Evolutionary conservation across 2,113 vertebrate species (phyloP).

Genomic region (Forbesichthys papilliferus): DNA sequence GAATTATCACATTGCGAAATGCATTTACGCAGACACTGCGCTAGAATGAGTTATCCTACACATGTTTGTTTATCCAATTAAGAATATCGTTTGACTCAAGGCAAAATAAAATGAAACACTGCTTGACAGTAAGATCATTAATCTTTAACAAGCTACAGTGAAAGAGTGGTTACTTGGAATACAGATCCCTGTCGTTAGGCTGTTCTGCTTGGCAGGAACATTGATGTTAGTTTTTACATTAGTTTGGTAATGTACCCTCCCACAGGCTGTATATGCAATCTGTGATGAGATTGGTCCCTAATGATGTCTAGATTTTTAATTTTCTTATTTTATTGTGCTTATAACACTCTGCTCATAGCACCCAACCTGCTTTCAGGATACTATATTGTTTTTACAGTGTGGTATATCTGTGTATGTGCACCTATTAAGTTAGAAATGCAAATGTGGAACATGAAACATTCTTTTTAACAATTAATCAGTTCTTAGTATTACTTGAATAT

Average conservation of each 20-base stretch:
- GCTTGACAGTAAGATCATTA: slow-evolving; percentile 67
- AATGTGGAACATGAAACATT: no score
- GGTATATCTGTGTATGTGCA: no score
- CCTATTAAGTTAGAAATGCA: no score
- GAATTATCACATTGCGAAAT: slow-evolving; percentile 14
- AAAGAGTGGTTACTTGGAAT: slow-evolving; percentile 64
- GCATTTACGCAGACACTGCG: slow-evolving; percentile 16
- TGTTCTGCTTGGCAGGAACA: slow-evolving; percentile 60
- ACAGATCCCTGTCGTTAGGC: slow-evolving; percentile 66
- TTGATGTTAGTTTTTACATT: slow-evolving; percentile 67
- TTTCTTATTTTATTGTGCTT: no score
- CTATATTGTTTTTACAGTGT: no score
- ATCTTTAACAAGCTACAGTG: slow-evolving; percentile 57
- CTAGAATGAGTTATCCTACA: slow-evolving; percentile 25
- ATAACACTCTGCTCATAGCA: no score
- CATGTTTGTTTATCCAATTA: slow-evolving; percentile 58
- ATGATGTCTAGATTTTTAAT: slow-evolving; percentile 25
- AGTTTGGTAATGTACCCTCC: slow-evolving; percentile 64
- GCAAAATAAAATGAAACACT: slow-evolving; percentile 53
- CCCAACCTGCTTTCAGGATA: no score
- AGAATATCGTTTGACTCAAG: slow-evolving; percentile 53
- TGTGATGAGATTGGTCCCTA: slow-evolving; percentile 43
- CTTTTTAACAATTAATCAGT: no score
- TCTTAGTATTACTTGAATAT: no score
- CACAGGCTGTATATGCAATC: slow-evolving; percentile 28